Conservation (phyloP, 2,113 vertebrate species). For the Tragulus kanchil region DNA sequence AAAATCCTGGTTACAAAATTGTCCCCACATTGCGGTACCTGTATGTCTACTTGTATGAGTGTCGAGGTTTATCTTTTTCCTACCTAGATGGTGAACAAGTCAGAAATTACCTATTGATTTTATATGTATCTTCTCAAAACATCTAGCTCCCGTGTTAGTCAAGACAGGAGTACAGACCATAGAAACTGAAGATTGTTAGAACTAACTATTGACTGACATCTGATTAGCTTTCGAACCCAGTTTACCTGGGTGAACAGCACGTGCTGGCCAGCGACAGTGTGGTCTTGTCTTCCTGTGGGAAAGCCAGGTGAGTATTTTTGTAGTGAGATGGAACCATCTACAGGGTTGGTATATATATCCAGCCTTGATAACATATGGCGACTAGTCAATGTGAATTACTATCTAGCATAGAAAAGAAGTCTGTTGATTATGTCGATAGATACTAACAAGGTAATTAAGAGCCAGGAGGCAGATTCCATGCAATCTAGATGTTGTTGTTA, state of each 20-base stretch:
- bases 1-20: neutral
- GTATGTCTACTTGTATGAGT: neutral
- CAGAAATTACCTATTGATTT: neutral
- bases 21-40: neutral
- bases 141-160: neutral
- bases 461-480: neutral
- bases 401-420: neutral
- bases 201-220: neutral
- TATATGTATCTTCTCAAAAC: neutral
- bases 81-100: neutral
- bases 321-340: neutral
- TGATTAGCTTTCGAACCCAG: rapidly evolving
- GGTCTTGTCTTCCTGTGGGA: rapidly evolving
- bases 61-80: neutral
- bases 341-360: neutral
- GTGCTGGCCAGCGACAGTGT: rapidly evolving
- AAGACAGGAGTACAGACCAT: neutral
- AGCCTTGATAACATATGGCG: neutral
- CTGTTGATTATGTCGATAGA: neutral
- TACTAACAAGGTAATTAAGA: neutral
- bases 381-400: neutral
- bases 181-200: no score
- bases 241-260: neutral
- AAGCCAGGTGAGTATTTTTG: neutral
- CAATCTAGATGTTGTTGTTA: neutral